Conservation (phyloP, 1,140 invertebrate species). For the Lysiphlebus fabarum region DNA sequence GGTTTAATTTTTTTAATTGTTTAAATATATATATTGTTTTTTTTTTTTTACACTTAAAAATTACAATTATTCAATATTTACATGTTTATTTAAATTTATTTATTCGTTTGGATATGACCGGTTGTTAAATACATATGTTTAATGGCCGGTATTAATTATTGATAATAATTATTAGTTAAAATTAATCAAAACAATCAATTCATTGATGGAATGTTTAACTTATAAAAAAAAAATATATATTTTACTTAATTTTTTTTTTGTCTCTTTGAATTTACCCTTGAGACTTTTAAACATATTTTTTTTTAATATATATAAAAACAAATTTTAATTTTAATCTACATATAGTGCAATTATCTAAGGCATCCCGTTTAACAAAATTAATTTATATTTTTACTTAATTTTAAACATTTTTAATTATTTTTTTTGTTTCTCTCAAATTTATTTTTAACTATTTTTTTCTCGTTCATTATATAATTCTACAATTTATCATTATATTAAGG, state of each 20-base stretch:
- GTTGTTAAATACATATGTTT: constrained; percentile 16
- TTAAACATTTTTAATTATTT: too few species aligned
- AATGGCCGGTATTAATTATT: constrained; percentile 21
- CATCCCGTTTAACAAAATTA: constrained; percentile 15
- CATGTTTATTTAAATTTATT: too few species aligned
- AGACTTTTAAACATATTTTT: background rate
- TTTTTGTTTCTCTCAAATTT: too few species aligned
- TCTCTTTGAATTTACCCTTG: background rate
- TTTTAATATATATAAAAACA: constrained; percentile 8
- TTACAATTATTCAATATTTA: constrained; percentile 6
- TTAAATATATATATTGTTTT: constrained; percentile 13
- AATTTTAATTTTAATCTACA: constrained; percentile 1
- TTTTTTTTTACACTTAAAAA: constrained; percentile 22
- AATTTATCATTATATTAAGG: constrained; percentile 24
- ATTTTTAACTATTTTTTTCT: too few species aligned
- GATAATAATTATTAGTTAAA: constrained; percentile 1
- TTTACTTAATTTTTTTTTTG: background rate
- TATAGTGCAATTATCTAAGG: constrained; percentile 19
- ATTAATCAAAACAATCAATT: too few species aligned
- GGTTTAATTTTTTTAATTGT: background rate
- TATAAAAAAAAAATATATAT: background rate
- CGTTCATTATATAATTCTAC: constrained; percentile 18
- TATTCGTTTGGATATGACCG: constrained; percentile 14
- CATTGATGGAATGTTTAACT: constrained; percentile 8
- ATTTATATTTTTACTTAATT: constrained; percentile 7